phyloP scores from a whole-genome alignment of 1,140 invertebrate species.

The Solenopsis invicta region DNA sequence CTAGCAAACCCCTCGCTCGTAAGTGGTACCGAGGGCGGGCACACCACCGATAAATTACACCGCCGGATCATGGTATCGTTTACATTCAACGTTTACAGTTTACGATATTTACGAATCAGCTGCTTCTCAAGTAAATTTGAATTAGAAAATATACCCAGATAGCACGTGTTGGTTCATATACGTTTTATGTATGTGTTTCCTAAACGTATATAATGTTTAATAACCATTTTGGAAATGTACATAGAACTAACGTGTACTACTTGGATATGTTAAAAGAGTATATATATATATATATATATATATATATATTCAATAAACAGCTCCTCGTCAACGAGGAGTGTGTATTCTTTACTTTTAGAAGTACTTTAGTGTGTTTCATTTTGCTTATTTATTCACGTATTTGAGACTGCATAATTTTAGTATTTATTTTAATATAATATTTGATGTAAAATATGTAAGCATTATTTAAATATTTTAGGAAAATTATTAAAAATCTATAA shows the following conservation, averaged over 20 bases:
- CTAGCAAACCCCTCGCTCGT: slow-evolving; percentile 2
- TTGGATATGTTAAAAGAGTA: slow-evolving; percentile 10
- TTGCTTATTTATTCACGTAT: not conserved
- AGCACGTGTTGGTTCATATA: no score
- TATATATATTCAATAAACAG: slow-evolving; percentile 18
- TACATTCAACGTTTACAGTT: slow-evolving; percentile 52
- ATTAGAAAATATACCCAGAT: not conserved
- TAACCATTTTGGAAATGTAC: no score
- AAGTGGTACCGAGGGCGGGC: slow-evolving; percentile 50
- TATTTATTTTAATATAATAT: not conserved
- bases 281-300: slow-evolving; percentile 25
- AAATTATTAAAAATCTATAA: no score
- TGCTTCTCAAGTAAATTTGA: slow-evolving; percentile 22
- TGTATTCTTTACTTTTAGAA: not conserved
- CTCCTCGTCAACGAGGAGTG: not conserved
- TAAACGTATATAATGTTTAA: no score
- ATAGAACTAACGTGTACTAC: no score
- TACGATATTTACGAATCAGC: slow-evolving; percentile 26
- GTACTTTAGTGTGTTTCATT: not conserved
- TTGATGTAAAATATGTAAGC: not conserved
- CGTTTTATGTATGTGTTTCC: no score
- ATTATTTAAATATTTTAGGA: slow-evolving; percentile 5
- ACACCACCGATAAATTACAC: slow-evolving; percentile 56
- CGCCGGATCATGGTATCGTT: slow-evolving; percentile 52
- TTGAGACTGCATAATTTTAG: not conserved